Conservation (phyloP, 1,140 invertebrate species). For the Caerostris extrusa region DNA sequence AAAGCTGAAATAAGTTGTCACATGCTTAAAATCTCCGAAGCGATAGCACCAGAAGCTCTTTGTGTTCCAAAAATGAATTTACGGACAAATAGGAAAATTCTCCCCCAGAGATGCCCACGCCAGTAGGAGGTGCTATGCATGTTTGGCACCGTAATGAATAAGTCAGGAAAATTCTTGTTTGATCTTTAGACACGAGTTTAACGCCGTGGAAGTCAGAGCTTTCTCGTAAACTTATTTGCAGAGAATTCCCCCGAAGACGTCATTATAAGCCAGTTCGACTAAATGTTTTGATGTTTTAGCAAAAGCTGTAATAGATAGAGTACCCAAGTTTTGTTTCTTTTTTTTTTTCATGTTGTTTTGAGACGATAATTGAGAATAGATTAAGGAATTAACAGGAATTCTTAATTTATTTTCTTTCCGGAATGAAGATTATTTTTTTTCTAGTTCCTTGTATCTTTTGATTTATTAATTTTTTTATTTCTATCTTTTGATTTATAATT, state of each 20-base stretch:
- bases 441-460: too few relatives aligned
- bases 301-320: not conserved
- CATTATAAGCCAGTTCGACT: not conserved
- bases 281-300: not conserved
- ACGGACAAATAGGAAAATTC: constrained; percentile 33
- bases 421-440: too few relatives aligned
- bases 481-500: too few relatives aligned
- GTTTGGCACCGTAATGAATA: constrained; percentile 53
- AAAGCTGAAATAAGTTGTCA: constrained; percentile 52
- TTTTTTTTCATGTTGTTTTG: not conserved
- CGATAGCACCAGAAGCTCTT: constrained; percentile 27
- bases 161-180: constrained; percentile 50
- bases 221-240: constrained; percentile 11
- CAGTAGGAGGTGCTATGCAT: not conserved
- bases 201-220: not conserved
- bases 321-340: not conserved
- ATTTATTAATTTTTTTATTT: too few relatives aligned
- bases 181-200: constrained; percentile 15
- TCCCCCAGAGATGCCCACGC: not conserved
- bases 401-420: too few relatives aligned
- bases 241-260: not conserved
- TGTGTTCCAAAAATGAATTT: constrained; percentile 58
- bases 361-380: too few relatives aligned
- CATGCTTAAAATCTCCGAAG: constrained; percentile 41
- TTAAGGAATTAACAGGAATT: too few relatives aligned